Evolutionary conservation across 2,113 vertebrate genomes (phyloP).

Genomic region (Syngnathoides biaculeatus): DNA sequence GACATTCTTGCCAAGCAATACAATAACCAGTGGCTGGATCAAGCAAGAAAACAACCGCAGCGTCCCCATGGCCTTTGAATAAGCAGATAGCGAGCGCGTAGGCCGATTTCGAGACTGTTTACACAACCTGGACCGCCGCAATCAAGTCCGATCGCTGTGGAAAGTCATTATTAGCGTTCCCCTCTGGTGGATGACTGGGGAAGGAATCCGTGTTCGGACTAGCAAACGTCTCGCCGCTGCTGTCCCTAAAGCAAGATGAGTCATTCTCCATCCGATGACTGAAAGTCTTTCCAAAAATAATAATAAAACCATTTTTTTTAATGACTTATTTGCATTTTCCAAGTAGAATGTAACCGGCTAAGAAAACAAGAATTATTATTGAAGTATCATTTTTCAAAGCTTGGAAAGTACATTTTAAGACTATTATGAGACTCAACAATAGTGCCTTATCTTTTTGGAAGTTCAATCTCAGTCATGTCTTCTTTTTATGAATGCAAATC

Average conservation of each 20-base stretch:
- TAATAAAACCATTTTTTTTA: too few species aligned
- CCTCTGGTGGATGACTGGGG: slow-evolving; percentile 44
- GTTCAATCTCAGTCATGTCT: too few species aligned
- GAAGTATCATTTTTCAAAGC: too few species aligned
- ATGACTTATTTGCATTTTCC: background rate
- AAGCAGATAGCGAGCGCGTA: slow-evolving; percentile 11
- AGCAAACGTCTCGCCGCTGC: slow-evolving; percentile 30
- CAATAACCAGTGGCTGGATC: background rate
- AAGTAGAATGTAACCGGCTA: too few species aligned
- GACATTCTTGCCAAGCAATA: background rate
- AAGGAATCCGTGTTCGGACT: slow-evolving; percentile 20
- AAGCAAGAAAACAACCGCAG: slow-evolving; percentile 13
- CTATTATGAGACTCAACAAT: too few species aligned
- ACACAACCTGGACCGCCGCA: slow-evolving; percentile 18
- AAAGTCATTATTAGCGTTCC: slow-evolving; percentile 37
- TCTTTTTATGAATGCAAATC: too few species aligned
- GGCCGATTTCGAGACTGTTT: slow-evolving; percentile 17
- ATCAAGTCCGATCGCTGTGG: slow-evolving; percentile 39
- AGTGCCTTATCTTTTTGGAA: too few species aligned
- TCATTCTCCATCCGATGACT: slow-evolving; percentile 30
- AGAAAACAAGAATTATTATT: too few species aligned
- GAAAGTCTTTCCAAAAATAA: slow-evolving; percentile 18
- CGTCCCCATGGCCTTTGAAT: slow-evolving; percentile 18
- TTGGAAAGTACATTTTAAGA: too few species aligned
- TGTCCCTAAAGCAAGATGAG: slow-evolving; percentile 23